These are phyloP conservation scores for Pelobates fuscus DNA, from an alignment of 2,113 vertebrate genomes.

Conservation along the genomic window DNA sequence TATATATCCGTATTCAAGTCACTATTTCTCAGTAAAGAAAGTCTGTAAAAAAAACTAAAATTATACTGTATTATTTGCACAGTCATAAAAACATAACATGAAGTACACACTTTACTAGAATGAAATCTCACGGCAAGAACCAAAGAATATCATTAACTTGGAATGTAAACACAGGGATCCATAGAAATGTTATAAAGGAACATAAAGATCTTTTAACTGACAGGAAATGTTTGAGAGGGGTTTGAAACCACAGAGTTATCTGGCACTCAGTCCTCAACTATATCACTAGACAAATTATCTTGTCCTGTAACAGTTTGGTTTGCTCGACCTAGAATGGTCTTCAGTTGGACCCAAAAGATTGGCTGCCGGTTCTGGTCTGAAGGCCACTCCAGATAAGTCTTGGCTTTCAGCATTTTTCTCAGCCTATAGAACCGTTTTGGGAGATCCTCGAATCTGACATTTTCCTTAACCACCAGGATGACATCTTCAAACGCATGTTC, in stretches of 20 bases:
- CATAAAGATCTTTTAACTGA: too few species aligned
- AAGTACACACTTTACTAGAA: too few species aligned
- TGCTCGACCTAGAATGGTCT: constrained; percentile 67
- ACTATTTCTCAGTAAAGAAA: too few species aligned
- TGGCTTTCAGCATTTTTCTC: constrained; percentile 76
- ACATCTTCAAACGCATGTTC: constrained; percentile 73
- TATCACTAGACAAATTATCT: constrained; percentile 13
- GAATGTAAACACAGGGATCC: too few species aligned
- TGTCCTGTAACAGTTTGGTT: neutral
- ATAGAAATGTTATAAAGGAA: too few species aligned
- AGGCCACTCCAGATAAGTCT: constrained; percentile 85
- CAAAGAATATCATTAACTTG: too few species aligned
- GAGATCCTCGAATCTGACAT: constrained; percentile 67
- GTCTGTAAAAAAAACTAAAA: too few species aligned
- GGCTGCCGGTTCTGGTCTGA: constrained; percentile 65
- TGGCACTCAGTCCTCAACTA: neutral
- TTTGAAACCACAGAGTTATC: neutral
- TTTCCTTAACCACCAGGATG: constrained; percentile 78
- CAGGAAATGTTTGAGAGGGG: neutral
- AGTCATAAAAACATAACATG: too few species aligned
- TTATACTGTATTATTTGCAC: too few species aligned
- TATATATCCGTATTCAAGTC: too few species aligned
- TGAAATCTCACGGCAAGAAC: too few species aligned
- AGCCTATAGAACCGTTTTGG: constrained; percentile 79
- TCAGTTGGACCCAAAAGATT: constrained; percentile 82